Evolutionary conservation across 2,797 vertebrate species (phyloP).

Genomic region (Pelodytes ibericus): DNA sequence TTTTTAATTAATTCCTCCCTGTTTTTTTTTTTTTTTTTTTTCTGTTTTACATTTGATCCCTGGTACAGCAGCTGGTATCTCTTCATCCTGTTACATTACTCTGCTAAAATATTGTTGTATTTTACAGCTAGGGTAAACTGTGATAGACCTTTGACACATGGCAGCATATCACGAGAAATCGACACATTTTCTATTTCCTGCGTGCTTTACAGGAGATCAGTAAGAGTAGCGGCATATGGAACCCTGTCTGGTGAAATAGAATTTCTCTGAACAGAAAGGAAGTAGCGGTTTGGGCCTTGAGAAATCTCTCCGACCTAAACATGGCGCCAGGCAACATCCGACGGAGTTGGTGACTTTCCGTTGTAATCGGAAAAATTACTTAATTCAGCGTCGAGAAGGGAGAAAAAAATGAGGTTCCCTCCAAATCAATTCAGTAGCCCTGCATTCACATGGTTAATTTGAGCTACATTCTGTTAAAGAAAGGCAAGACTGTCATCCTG

Average conservation of each 20-base stretch:
- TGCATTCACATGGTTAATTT: slow-evolving; percentile 73
- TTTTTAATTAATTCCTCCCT: no score
- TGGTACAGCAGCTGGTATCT: not conserved
- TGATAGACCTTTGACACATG: not conserved
- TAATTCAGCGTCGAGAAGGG: no score
- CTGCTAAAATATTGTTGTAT: slow-evolving; percentile 9
- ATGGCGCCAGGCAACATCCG: not conserved
- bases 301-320: no score
- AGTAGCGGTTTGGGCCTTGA: not conserved
- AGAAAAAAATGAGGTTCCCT: not conserved
- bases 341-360: no score
- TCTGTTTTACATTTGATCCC: not conserved
- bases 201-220: not conserved
- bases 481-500: slow-evolving; percentile 75
- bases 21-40: not conserved
- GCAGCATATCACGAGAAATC: not conserved
- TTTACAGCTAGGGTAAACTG: slow-evolving; percentile 5
- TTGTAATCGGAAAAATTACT: no score
- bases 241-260: not conserved
- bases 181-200: slow-evolving; percentile 7
- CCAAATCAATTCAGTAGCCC: slow-evolving; percentile 53
- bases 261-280: not conserved
- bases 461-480: slow-evolving; percentile 68
- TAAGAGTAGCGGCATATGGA: not conserved
- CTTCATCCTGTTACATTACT: not conserved